These are phyloP conservation scores for Leptinotarsa haldemani DNA, from an alignment of 2,888 invertebrate genomes.

Conservation along the genomic window DNA sequence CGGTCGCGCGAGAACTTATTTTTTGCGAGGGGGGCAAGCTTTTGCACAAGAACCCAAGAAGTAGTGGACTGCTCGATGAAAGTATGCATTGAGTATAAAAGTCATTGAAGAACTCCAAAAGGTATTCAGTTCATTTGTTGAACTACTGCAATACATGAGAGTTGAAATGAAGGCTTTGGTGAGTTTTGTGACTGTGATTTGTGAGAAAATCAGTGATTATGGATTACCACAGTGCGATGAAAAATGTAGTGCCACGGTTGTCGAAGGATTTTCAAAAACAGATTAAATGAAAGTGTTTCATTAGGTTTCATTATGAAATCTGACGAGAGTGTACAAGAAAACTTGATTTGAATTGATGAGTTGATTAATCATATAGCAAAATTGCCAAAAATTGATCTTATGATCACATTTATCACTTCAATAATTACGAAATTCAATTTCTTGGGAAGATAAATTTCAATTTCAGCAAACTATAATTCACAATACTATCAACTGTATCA, in stretches of 20 bases:
- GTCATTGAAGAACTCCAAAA: slow-evolving; percentile 67
- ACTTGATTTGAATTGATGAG: too few relatives aligned
- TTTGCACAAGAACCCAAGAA: slow-evolving; percentile 62
- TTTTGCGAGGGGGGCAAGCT: slow-evolving; percentile 55
- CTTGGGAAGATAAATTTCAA: too few relatives aligned
- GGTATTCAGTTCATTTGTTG: slow-evolving; percentile 70
- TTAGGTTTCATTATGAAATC: too few relatives aligned
- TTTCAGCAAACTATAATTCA: too few relatives aligned
- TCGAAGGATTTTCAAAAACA: slow-evolving; percentile 18
- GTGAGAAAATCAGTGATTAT: slow-evolving; percentile 23
- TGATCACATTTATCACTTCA: too few relatives aligned
- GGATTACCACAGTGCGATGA: slow-evolving; percentile 19
- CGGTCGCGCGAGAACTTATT: slow-evolving; percentile 17
- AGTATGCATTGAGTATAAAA: slow-evolving; percentile 71
- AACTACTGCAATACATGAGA: slow-evolving; percentile 49
- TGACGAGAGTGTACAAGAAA: too few relatives aligned
- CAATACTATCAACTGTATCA: neutral
- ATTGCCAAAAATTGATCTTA: too few relatives aligned
- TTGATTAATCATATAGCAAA: too few relatives aligned
- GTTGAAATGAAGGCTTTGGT: slow-evolving; percentile 69
- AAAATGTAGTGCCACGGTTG: slow-evolving; percentile 5
- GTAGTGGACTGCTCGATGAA: slow-evolving; percentile 66
- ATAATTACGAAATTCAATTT: too few relatives aligned
- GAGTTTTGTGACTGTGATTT: slow-evolving; percentile 60
- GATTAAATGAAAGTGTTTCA: neutral